These are phyloP conservation scores for Apantesis nais DNA, from an alignment of 2,888 invertebrate genomes.

Conservation along the genomic window DNA sequence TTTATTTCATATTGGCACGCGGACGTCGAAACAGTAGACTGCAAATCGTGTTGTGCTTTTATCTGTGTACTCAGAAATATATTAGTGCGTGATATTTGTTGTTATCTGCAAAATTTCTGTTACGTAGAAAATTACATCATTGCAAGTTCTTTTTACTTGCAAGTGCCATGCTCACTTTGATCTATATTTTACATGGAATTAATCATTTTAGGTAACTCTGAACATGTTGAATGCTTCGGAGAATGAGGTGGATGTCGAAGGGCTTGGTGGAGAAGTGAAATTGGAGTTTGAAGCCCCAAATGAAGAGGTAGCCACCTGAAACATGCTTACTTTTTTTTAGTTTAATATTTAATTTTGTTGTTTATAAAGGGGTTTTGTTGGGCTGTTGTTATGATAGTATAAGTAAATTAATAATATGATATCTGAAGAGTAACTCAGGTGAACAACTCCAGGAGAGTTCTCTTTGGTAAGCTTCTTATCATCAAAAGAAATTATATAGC, in stretches of 20 bases:
- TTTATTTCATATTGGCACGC: background rate
- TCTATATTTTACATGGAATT: background rate
- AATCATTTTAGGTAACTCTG: constrained; percentile 88
- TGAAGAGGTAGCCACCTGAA: constrained; percentile 91
- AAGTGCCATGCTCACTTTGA: background rate
- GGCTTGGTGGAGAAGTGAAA: constrained; percentile 91
- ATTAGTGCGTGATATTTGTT: too few species aligned
- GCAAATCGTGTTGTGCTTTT: background rate
- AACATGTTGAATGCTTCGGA: constrained; percentile 97
- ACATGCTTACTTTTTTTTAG: constrained; percentile 56
- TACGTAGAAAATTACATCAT: background rate
- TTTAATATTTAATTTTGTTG: constrained; percentile 35
- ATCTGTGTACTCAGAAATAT: background rate
- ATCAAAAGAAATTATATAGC: background rate
- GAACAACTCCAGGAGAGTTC: background rate
- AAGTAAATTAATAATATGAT: background rate
- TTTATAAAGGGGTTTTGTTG: constrained; percentile 19
- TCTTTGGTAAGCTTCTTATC: background rate
- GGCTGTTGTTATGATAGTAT: constrained; percentile 31
- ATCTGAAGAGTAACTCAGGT: background rate
- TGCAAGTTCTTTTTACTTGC: background rate
- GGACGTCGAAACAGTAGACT: background rate
- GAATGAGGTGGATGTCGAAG: constrained; percentile 95
- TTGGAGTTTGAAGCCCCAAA: constrained; percentile 91
- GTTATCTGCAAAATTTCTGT: background rate